Evolutionary conservation across 2,113 vertebrate genomes (phyloP).

Genomic region (Apus apus): DNA sequence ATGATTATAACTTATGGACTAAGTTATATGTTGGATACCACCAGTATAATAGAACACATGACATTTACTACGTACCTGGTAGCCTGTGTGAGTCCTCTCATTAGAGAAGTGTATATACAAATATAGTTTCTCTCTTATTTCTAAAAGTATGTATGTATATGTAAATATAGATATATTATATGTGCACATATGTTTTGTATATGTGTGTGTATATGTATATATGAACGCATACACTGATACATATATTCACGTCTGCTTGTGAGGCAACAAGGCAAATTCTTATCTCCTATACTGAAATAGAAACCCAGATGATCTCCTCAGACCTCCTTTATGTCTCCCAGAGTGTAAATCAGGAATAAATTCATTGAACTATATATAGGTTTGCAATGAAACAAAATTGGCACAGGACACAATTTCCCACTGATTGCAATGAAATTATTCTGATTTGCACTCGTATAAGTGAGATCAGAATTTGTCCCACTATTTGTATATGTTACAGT

Average conservation of each 20-base stretch:
- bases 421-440: conserved; percentile 39
- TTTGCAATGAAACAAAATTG: neutral
- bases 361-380: neutral
- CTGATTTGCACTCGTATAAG: conserved; percentile 48
- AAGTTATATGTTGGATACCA: neutral
- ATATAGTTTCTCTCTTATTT: conserved; percentile 15
- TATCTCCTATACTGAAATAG: conserved; percentile 44
- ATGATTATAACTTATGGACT: neutral
- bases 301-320: neutral
- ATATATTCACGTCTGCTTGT: neutral
- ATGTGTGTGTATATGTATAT: neutral
- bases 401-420: neutral
- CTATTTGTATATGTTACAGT: conserved; percentile 19
- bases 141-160: neutral
- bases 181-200: neutral
- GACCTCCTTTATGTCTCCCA: neutral
- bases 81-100: conserved; percentile 2
- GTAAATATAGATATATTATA: conserved; percentile 3
- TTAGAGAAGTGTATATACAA: neutral
- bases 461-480: conserved; percentile 58
- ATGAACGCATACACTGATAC: neutral
- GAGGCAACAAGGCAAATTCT: conserved; percentile 51
- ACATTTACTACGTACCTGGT: neutral
- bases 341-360: conserved; percentile 52
- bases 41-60: neutral